phyloP scores from a whole-genome alignment of 2,888 invertebrate genomes.

The Lathronympha strigana region DNA sequence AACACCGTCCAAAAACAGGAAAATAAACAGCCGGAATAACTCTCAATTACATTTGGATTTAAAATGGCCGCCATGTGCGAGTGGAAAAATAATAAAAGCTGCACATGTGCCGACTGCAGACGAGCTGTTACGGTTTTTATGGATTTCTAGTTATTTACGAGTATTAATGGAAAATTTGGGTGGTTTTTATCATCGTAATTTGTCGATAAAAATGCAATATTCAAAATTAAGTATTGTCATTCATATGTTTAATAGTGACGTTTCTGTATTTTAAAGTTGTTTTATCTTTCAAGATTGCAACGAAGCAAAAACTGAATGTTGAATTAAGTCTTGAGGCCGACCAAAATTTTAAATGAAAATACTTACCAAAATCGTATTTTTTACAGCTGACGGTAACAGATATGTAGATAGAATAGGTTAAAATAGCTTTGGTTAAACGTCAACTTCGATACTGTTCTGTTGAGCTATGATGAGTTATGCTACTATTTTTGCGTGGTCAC shows the following conservation, averaged over 20 bases:
- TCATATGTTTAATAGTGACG: background rate
- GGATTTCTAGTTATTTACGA: conserved; percentile 28
- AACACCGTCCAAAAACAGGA: conserved; percentile 30
- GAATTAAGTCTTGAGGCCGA: too few relatives aligned
- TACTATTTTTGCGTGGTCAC: too few relatives aligned
- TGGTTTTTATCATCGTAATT: conserved; percentile 8
- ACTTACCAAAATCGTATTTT: background rate
- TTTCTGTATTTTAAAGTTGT: background rate
- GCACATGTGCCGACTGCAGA: conserved; percentile 23
- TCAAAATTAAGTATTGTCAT: too few relatives aligned
- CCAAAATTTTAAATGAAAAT: background rate
- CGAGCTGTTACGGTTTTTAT: conserved; percentile 23
- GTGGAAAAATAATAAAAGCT: conserved; percentile 22
- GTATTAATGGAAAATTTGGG: conserved; percentile 21
- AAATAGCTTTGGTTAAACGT: too few relatives aligned
- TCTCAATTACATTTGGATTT: conserved; percentile 64
- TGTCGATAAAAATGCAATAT: background rate
- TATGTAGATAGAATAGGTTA: too few relatives aligned
- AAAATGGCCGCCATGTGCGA: conserved; percentile 49
- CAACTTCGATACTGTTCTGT: too few relatives aligned
- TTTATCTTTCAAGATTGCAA: background rate
- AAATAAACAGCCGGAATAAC: conserved; percentile 52
- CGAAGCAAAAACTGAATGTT: background rate
- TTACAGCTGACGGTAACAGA: too few relatives aligned
- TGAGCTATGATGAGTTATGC: too few relatives aligned